phyloP scores from a whole-genome alignment of 2,888 invertebrate species.

The Liopterus haemorrhoidalis region DNA sequence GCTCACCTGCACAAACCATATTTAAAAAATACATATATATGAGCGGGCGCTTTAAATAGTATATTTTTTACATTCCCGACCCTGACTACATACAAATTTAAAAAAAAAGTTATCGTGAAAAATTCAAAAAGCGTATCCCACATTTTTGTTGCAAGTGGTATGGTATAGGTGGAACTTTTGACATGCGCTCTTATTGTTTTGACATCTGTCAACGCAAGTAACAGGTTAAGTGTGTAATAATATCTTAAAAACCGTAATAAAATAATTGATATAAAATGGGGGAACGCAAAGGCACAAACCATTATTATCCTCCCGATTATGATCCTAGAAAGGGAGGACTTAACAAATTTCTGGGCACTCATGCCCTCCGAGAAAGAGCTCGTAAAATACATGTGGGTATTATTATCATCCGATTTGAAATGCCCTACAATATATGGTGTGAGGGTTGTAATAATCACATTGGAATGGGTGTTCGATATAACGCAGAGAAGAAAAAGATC shows the following conservation, averaged over 20 bases:
- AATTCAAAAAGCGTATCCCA: too few species aligned
- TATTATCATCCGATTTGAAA: conserved; percentile 93
- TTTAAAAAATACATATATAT: too few species aligned
- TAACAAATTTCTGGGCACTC: conserved; percentile 89
- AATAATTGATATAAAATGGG: conserved; percentile 62
- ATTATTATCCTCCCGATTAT: conserved; percentile 98
- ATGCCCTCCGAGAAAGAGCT: conserved; percentile 93
- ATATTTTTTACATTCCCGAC: too few species aligned
- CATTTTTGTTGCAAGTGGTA: too few species aligned
- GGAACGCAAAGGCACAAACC: conserved; percentile 95
- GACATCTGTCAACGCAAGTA: neutral
- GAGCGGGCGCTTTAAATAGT: too few species aligned
- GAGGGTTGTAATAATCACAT: conserved; percentile 97
- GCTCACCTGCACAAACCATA: too few species aligned
- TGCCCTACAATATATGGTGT: conserved; percentile 99
- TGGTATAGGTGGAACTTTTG: too few species aligned
- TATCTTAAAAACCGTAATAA: too few species aligned
- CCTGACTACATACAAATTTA: too few species aligned
- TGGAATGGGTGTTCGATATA: conserved; percentile 98
- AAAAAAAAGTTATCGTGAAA: too few species aligned
- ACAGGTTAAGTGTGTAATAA: too few species aligned
- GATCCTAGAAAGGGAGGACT: conserved; percentile 91
- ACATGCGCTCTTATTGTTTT: too few species aligned
- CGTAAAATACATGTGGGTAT: conserved; percentile 94
- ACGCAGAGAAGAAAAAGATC: conserved; percentile 84